Percentiles rank a stretch among this genome's conserved stretches.
These are phyloP conservation scores for Gadus chalcogrammus DNA, from an alignment of 2,113 vertebrate species.

Conservation along the genomic window DNA sequence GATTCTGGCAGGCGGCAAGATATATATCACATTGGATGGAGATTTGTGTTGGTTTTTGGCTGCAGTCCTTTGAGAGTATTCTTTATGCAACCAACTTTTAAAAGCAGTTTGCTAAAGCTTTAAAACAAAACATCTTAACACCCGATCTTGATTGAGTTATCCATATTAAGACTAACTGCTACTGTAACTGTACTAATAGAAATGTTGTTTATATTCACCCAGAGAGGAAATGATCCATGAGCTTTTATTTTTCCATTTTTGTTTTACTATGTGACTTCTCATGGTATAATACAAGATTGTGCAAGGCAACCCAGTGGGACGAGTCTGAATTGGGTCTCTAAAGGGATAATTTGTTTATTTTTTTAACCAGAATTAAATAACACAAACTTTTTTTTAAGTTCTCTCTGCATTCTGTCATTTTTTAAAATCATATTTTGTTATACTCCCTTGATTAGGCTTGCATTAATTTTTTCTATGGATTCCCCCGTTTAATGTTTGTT, in stretches of 20 bases:
- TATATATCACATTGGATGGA: conserved; percentile 32
- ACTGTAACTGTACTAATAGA: conserved; percentile 32
- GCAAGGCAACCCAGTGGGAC: conserved; percentile 25
- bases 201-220: conserved; percentile 31
- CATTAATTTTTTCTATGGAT: conserved; percentile 61
- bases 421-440: conserved; percentile 57
- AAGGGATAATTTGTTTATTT: conserved; percentile 68
- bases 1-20: conserved; percentile 26
- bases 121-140: conserved; percentile 43
- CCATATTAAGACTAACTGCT: conserved; percentile 54
- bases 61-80: conserved; percentile 24
- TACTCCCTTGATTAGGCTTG: conserved; percentile 69
- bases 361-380: conserved; percentile 44
- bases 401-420: conserved; percentile 52
- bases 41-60: conserved; percentile 30
- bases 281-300: conserved; percentile 19
- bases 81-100: conserved; percentile 52
- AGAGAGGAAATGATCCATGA: conserved; percentile 41
- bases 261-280: conserved; percentile 63
- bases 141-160: conserved; percentile 38
- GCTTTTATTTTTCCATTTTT: conserved; percentile 62
- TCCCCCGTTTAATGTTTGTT: conserved; percentile 49
- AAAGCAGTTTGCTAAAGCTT: conserved; percentile 38
- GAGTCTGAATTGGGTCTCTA: conserved; percentile 56
- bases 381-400: conserved; percentile 52